These are phyloP conservation scores for Cataglyphis albicans DNA, from an alignment of 2,888 invertebrate genomes.

Conservation along the genomic window DNA sequence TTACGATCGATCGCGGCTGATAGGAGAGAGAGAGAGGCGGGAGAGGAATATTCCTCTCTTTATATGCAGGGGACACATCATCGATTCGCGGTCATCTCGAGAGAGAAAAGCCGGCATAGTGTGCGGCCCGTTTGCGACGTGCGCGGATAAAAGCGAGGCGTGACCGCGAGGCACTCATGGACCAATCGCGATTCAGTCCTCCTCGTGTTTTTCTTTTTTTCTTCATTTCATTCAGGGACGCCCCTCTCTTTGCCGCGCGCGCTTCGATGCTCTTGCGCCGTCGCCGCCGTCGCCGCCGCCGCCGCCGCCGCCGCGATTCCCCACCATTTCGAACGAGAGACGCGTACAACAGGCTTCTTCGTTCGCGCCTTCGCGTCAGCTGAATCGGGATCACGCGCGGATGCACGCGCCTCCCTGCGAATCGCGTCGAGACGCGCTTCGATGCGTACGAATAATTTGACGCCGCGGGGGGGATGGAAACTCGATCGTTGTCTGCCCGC, in stretches of 20 bases:
- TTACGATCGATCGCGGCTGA: slow-evolving; percentile 12
- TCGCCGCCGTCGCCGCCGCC: slow-evolving; percentile 28
- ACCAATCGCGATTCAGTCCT: slow-evolving; percentile 79
- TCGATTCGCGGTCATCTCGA: slow-evolving; percentile 45
- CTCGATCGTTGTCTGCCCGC: not conserved
- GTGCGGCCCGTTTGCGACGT: slow-evolving; percentile 19
- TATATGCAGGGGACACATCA: slow-evolving; percentile 1
- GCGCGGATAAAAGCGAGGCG: slow-evolving; percentile 80
- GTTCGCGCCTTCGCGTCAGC: slow-evolving; percentile 56
- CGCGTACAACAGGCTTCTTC: slow-evolving; percentile 25
- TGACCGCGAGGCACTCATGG: slow-evolving; percentile 74
- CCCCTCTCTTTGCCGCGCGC: slow-evolving; percentile 47
- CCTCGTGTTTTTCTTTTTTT: slow-evolving; percentile 61
- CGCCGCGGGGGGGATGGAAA: slow-evolving; percentile 43
- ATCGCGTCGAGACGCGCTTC: slow-evolving; percentile 59
- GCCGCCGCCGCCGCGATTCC: slow-evolving; percentile 56
- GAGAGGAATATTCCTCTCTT: slow-evolving; percentile 22
- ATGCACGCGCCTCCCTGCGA: slow-evolving; percentile 66
- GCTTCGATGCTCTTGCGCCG: slow-evolving; percentile 50
- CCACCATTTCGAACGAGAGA: slow-evolving; percentile 44
- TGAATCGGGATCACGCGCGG: slow-evolving; percentile 75
- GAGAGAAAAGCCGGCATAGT: slow-evolving; percentile 14
- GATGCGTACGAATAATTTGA: slow-evolving; percentile 43
- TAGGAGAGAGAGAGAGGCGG: not conserved
- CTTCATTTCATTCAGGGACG: slow-evolving; percentile 67